Base-by-base conservation (phyloP, 2,113 vertebrate species). In the Actenoides lindsayi region DNA sequence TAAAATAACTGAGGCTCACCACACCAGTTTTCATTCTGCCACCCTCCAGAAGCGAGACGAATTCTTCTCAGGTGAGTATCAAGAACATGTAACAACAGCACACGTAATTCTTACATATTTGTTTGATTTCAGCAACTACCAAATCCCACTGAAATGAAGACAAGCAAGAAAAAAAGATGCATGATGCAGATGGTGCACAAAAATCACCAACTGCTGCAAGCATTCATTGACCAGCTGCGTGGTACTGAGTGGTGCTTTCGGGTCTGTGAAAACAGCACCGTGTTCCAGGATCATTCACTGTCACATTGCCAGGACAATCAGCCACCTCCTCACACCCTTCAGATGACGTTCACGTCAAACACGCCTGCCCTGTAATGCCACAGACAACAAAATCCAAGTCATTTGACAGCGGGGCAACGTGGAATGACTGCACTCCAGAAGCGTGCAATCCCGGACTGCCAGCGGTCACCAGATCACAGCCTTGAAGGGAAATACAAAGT, bases 91-190 rank as follows among this genome's bases (percentile, higher is more conserved):
- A 93, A 93, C 82, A 79, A 75, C 7, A 90, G 70, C 39, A 64
- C 2, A 51, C 21, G 17, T 48, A 27, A 41, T 79, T 75, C 46
- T 79, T 75, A 25, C 5, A 0, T 44, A 37, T 78, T 84, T 89
- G 11, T 59, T 78, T 54, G 25, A 82, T 31, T 93, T 92, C 56
- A 63, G 44, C 62, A 79, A 70, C 62, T 46, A 93, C 21, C 42
- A 75, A 85, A 92, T 37, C 42, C 71, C 2, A 16, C 6, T 10
- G 19, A 78, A 92, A 85, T 13, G 12, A 92, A 83, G 75, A 88
- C 9, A 82, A 94, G 87, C 31, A 63, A 85, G 82, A 56, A 67
- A n/a, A 93, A 93, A 67, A 46, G 70, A 90, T 63, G 75, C 53
- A 54, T 9, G 33, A 87, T 64, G 59, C 60, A 93, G 75, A 93